These are phyloP conservation scores for Andrena fulva DNA, from an alignment of 2,888 invertebrate genomes.

Conservation along the genomic window DNA sequence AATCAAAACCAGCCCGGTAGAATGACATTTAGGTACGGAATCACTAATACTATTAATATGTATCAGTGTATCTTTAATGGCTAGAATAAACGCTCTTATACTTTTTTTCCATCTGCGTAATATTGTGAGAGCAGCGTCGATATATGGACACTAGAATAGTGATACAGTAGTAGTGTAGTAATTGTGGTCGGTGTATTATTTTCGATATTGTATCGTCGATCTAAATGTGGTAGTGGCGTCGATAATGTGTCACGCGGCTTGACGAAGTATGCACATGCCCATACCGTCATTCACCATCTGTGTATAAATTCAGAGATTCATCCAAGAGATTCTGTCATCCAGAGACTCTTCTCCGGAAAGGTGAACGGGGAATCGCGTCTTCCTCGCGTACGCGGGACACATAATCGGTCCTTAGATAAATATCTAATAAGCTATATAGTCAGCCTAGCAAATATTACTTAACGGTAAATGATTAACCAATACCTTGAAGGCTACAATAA, in stretches of 20 bases:
- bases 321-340: not conserved
- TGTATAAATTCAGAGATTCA: not conserved
- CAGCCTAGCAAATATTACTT: slow-evolving; percentile 81
- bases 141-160: slow-evolving; percentile 82
- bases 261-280: not conserved
- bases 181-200: slow-evolving; percentile 84
- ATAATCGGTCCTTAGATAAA: slow-evolving; percentile 79
- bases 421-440: slow-evolving; percentile 83
- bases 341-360: not conserved
- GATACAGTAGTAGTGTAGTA: slow-evolving; percentile 84
- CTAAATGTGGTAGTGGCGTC: slow-evolving; percentile 82
- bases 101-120: slow-evolving; percentile 80
- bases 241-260: slow-evolving; percentile 52
- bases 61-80: slow-evolving; percentile 83
- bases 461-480: slow-evolving; percentile 82
- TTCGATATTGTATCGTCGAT: slow-evolving; percentile 84
- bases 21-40: slow-evolving; percentile 83
- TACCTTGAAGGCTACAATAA: slow-evolving; percentile 82
- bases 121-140: slow-evolving; percentile 82
- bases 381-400: slow-evolving; percentile 58
- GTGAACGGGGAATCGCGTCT: not conserved
- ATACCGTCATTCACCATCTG: not conserved
- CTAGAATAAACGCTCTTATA: slow-evolving; percentile 83
- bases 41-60: slow-evolving; percentile 83
- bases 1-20: slow-evolving; percentile 85